Evolutionary conservation across 2,113 vertebrate species (phyloP), one percentile per base, ranked within the genome.

Genomic region (Trematocara nigrifrons): DNA sequence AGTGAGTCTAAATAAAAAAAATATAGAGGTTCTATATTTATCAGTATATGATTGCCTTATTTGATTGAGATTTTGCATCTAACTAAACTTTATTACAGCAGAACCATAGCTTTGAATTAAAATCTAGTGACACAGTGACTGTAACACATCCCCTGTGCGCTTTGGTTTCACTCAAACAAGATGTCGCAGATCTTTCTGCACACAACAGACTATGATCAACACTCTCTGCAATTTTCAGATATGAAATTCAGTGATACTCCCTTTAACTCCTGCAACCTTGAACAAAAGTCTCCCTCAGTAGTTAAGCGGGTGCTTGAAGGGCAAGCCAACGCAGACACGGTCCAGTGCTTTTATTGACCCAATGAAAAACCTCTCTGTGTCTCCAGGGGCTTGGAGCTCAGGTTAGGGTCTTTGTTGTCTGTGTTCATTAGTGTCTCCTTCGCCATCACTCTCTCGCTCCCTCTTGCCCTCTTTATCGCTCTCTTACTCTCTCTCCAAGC

Each of bases 281-380:
- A 93, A 88, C 87, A 90, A 78, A 90, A 93, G 92, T 93, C 92
- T 91, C 82, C 71, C 80, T 86, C 87, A 84, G 89, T 89, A 91
- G 91, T 94, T 94, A 90, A 93, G 92, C 59, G 89, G 89, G 57
- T 84, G 89, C 88, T 93, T 92, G 92, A 93, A 94, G 92, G 95
- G 90, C 93, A 88, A 89, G 84, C 80, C 81, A 47, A 84, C 82
- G 88, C 83, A 85, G 91, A 89, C 89, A 94, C 79, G 92, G 93
- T 95, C 94, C 92, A 92, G 76, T 91, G 93, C 91, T 88, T 94
- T 95, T 95, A 95, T 95, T 95, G 94, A 95, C 94, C 92, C 91
- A 85, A 78, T 90, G 92, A 93, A 90, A 94, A 93, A 91, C 89
- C 93, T 86, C 82, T 86, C 49, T 1, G 49, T 38, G 84, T 94